Base-by-base conservation (phyloP, 2,888 invertebrate species). In the Prostheceraeus crozeri region DNA sequence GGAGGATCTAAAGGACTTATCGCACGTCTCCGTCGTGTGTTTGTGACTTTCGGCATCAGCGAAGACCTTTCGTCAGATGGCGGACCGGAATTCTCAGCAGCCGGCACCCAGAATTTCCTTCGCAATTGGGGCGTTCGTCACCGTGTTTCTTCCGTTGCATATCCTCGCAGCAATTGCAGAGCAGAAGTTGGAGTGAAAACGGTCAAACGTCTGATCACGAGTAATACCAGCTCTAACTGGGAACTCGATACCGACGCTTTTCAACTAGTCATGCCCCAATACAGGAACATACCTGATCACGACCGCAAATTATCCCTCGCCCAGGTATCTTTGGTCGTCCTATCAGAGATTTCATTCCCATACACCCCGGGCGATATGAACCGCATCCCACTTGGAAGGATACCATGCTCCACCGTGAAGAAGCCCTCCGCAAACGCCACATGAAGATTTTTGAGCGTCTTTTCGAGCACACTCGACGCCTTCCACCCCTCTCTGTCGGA, bases 61-160 rank as follows among this genome's bases (percentile, higher is more conserved):
- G 67, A 67, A 51, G 67, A 68, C 52, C 56, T 68, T 1, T 27
- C 63, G 1, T 66, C 68, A 2, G 67, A 68, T 59, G 66, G 67
- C 16, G 66, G 66, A 16, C 65, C 66, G 14, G 63, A 68, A 58
- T 65, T 67, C 57, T 65, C 63, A 10, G 19, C 67, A 6, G 31
- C 56, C 16, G 30, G 56, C 6, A 67, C 66, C 2, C 46, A 63
- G 8, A 27, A 45, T 16, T 69, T 69, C 46, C 60, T 68, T 1
- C 33, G 60, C 11, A 30, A 40, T 40, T 40, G 14, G 14, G 40
- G 6, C n/a, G 19, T 19, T 14, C 6, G 8, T n/a, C 40, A 40
- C 14, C 40, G 40, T 19, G n/a, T n/a, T 16, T 40, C 40, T 10
- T 40, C n/a, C 19, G 40, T 40, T 6, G 40, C 40, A 14, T 40